Evolutionary conservation across 1,140 invertebrate genomes (phyloP).

Genomic region (Aporrectodea caliginosa): DNA sequence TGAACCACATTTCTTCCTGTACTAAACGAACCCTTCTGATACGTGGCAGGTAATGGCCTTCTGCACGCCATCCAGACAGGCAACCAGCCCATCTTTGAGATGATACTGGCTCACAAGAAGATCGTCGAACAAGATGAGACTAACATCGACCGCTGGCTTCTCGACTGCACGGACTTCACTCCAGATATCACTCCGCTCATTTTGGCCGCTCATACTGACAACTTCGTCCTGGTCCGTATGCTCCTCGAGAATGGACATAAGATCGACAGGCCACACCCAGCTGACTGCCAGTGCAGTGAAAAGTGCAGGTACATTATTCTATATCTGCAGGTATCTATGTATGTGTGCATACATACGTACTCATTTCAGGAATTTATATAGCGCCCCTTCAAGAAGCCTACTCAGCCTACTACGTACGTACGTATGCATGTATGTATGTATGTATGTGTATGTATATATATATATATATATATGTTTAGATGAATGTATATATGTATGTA

Average conservation of each 20-base stretch:
- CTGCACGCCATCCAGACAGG: slow-evolving; percentile 11
- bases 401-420: too few species aligned
- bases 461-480: too few species aligned
- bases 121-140: background rate
- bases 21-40: too few species aligned
- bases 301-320: too few species aligned
- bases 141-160: background rate
- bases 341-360: too few species aligned
- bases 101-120: background rate
- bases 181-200: slow-evolving; percentile 88
- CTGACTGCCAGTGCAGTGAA: slow-evolving; percentile 5
- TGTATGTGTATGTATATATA: too few species aligned
- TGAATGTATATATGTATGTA: too few species aligned
- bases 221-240: slow-evolving; percentile 93
- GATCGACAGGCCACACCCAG: slow-evolving; percentile 75
- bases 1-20: too few species aligned
- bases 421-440: too few species aligned
- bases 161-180: slow-evolving; percentile 63
- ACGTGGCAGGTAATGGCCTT: slow-evolving; percentile 3
- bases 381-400: too few species aligned
- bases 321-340: too few species aligned
- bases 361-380: too few species aligned
- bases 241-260: slow-evolving; percentile 79
- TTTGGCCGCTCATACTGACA: slow-evolving; percentile 83
- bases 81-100: background rate